Base-by-base conservation (phyloP, 2,888 invertebrate genomes). In the Ophion ventricosus region DNA sequence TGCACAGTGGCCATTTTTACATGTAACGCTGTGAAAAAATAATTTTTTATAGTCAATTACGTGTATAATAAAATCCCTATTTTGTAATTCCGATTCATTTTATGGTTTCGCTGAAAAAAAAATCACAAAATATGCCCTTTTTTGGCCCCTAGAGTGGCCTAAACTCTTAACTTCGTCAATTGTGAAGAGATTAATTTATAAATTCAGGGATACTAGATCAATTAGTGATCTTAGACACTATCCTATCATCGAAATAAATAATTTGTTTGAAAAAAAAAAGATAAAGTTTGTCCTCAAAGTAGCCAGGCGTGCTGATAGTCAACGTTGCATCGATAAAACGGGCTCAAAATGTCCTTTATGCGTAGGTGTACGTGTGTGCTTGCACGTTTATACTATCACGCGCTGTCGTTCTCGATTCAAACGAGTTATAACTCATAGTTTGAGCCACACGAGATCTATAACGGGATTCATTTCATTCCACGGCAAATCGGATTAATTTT, bases 401-500 rank as follows among this genome's bases (percentile, higher is more conserved):
- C 76, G 59, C 66, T 54, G 72, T 79, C 67, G 49, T 23, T 82
- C 78, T 63, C 75, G 61, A 76, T 79, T 57, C 49, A 40, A 64
- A 40, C 82, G 76, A 63, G 76, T 80, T 82, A 82, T 87, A 86
- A 87, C 83, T 88, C 88, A 87, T 87, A 89, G 73, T 85, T 84
- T 64, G 72, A 56, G 25, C 75, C 56, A 56, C 77, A 64, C 80
- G 74, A 87, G 90, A 90, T 90, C 89, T 90, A 90, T 89, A 87
- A 86, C 84, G 70, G 87, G 87, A 88, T 90, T 89, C 89, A 90
- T 90, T 90, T 87, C 85, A 86, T 87, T 80, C 84, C 74, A 83
- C 80, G 81, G 57, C 75, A 86, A 88, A 89, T 89, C 87, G 89
- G 89, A 90, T 90, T 89, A 90, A 89, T 91, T 90, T 88, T 89